A percentile compares a stretch with the other conserved stretches of the same genome.
Conservation (phyloP, 1,140 invertebrate species). For the Lysiphlebus fabarum region DNA sequence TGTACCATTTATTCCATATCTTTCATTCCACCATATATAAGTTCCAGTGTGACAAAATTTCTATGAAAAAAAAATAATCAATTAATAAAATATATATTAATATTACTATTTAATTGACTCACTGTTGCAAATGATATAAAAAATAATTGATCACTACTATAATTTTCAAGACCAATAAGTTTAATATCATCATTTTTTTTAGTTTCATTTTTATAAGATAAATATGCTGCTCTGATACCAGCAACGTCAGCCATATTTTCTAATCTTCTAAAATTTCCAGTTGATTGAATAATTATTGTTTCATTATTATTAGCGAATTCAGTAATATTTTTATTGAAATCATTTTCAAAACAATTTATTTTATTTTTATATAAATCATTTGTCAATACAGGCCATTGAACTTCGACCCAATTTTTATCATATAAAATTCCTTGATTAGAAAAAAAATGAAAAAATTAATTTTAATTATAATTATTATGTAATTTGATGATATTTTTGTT, state of each 20-base stretch:
- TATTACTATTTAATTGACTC: not conserved
- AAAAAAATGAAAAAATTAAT: not conserved
- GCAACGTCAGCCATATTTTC: slow-evolving; percentile 7
- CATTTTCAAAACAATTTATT: slow-evolving; percentile 5
- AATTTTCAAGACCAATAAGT: not conserved
- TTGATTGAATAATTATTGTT: slow-evolving; percentile 1
- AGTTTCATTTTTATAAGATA: not conserved
- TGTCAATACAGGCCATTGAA: not conserved
- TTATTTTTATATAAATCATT: not conserved
- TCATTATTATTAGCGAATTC: not conserved
- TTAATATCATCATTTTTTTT: not conserved
- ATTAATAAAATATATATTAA: not conserved
- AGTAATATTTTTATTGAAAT: slow-evolving; percentile 1
- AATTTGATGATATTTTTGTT: not conserved
- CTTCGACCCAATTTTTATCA: slow-evolving; percentile 1
- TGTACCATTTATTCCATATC: not conserved
- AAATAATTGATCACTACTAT: not conserved
- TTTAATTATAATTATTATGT: not conserved
- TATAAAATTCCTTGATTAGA: not conserved
- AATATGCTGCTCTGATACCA: not conserved
- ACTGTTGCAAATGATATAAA: slow-evolving; percentile 7
- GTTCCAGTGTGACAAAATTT: slow-evolving; percentile 5
- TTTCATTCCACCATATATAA: not conserved
- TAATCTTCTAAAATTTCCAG: not conserved
- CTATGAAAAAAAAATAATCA: not conserved